Evolutionary conservation across 2,888 invertebrate genomes (phyloP).

Genomic region (Philhelius pedissequus): DNA sequence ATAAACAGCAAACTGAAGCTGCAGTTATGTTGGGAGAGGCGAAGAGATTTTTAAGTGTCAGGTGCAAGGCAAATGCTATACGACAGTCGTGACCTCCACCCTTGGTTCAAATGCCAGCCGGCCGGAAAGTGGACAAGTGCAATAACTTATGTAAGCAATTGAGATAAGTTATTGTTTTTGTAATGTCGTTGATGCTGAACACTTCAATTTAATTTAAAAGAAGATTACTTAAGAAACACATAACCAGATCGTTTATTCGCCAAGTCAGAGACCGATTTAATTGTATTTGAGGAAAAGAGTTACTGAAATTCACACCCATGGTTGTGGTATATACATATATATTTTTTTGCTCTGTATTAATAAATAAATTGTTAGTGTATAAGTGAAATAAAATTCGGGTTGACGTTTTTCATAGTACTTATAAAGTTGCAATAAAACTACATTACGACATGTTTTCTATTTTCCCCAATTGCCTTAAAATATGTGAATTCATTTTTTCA

Average conservation of each 20-base stretch:
- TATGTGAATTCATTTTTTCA: too few relatives aligned
- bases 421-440: too few relatives aligned
- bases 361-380: too few relatives aligned
- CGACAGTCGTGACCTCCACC: constrained; percentile 27
- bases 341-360: too few relatives aligned
- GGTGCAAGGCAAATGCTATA: constrained; percentile 16
- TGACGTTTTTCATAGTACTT: too few relatives aligned
- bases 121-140: constrained; percentile 30
- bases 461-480: too few relatives aligned
- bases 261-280: constrained; percentile 42
- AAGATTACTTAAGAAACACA: constrained; percentile 35
- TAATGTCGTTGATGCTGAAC: constrained; percentile 14
- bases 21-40: neutral
- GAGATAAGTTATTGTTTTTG: constrained; percentile 27
- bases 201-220: constrained; percentile 56
- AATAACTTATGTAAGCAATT: constrained; percentile 51
- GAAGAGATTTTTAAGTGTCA: constrained; percentile 13
- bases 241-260: constrained; percentile 17
- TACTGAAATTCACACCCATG: constrained; percentile 26
- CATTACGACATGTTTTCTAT: too few relatives aligned
- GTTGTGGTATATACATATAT: too few relatives aligned
- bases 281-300: constrained; percentile 59
- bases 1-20: neutral
- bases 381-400: too few relatives aligned
- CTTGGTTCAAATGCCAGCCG: constrained; percentile 17